phyloP scores from a whole-genome alignment of 2,797 vertebrate species.

The Manis crassicaudata region DNA sequence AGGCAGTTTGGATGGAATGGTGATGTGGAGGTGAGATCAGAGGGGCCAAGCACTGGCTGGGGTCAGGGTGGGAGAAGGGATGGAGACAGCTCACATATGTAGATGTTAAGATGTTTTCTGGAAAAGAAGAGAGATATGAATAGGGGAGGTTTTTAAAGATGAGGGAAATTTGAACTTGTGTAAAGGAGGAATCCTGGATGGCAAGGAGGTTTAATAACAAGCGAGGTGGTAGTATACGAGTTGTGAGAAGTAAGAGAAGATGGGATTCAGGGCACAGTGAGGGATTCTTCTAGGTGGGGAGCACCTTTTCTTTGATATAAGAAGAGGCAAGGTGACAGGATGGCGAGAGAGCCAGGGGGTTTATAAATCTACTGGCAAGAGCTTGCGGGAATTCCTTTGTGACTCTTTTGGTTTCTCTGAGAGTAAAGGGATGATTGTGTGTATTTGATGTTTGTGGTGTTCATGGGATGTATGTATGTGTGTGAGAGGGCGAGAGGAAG shows the following conservation, averaged over 20 bases:
- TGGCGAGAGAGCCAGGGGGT: background rate
- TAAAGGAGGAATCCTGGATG: background rate
- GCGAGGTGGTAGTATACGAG: background rate
- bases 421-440: background rate
- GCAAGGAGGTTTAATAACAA: background rate
- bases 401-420: background rate
- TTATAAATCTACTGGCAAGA: background rate
- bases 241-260: background rate
- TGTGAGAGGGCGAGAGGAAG: background rate
- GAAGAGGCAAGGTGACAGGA: background rate
- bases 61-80: background rate
- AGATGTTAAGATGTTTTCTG: background rate
- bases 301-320: background rate
- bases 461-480: too few relatives aligned
- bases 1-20: background rate
- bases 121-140: constrained; percentile 43
- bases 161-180: background rate
- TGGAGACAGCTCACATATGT: background rate
- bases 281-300: background rate
- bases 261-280: background rate
- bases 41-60: background rate
- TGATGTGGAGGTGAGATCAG: background rate
- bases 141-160: background rate
- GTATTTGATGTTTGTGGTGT: background rate
- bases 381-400: background rate